phyloP scores from a whole-genome alignment of 2,888 invertebrate genomes.

The Merodon equestris region DNA sequence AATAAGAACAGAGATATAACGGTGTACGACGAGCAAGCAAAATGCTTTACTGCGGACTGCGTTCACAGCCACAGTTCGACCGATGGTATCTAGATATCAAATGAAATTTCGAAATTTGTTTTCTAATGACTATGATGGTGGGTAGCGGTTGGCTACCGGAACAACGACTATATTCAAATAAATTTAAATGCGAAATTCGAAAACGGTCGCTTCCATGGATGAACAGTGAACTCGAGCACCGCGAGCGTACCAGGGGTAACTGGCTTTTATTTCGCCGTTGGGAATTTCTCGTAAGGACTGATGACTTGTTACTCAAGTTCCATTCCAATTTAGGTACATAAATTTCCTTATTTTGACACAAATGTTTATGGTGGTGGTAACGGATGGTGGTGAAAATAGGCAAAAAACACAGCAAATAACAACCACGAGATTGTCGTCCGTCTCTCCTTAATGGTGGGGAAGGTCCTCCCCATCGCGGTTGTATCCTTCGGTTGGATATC shows the following conservation, averaged over 20 bases:
- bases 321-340: slow-evolving; percentile 65
- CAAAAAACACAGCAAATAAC: too few species aligned
- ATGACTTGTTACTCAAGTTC: slow-evolving; percentile 27
- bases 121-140: slow-evolving; percentile 44
- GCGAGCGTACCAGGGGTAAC: neutral
- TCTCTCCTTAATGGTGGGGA: too few species aligned
- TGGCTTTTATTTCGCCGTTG: slow-evolving; percentile 27
- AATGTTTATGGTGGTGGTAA: slow-evolving; percentile 43
- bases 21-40: slow-evolving; percentile 28
- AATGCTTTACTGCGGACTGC: slow-evolving; percentile 25
- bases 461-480: neutral
- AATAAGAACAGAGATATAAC: slow-evolving; percentile 1
- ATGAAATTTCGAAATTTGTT: slow-evolving; percentile 38
- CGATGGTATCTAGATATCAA: slow-evolving; percentile 54
- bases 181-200: slow-evolving; percentile 49
- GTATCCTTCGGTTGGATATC: slow-evolving; percentile 14
- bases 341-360: slow-evolving; percentile 66
- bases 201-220: too few species aligned
- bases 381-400: neutral
- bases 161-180: slow-evolving; percentile 48
- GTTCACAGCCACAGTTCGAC: slow-evolving; percentile 27
- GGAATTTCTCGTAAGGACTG: slow-evolving; percentile 45
- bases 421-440: too few species aligned
- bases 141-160: slow-evolving; percentile 45
- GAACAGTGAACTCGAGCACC: too few species aligned